Evolutionary conservation across 2,797 vertebrate genomes (phyloP), one percentile per base, ranked within the genome.

Genomic region (Coregonus sp.): DNA sequence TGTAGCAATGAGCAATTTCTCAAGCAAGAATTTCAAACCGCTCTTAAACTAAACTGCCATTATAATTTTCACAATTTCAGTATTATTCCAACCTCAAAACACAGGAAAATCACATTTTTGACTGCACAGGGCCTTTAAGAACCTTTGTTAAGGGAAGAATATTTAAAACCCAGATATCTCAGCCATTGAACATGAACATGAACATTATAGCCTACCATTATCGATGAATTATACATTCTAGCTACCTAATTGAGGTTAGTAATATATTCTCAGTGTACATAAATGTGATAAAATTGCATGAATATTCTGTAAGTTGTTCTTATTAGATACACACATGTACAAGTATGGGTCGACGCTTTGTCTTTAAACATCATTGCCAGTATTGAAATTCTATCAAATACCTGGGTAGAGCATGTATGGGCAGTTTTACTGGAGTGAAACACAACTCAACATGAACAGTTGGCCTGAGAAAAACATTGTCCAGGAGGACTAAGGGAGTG

Each of bases 221-320:
- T 4, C 81, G 61, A 77, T 59, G 0, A 80, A 79, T 71, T 70
- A 85, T 86, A 89, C 85, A 86, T 81, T 88, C 88, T 77, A 87
- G 76, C 81, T 56, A 56, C 7, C 52, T 87, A 90, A 77, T 78
- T 47, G 52, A 67, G 70, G 72, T 86, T 76, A 83, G 82, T 86
- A 81, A 82, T 5, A 72, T 72, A 54, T 18, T 9, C 25, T 52
- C 25, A 52, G 31, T 35, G 15, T 77, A 65, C n/a, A 86, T 61
- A 65, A 68, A 63, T 20, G 54, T 52, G 75, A 66, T 82, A 25
- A 75, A 79, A 71, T 66, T 67, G 51, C 1, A 70, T 33, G 31
- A 47, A 80, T 35, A 75, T 7, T 2, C 20, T 29, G 47, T 75
- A 51, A 52, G 25, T 31, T 14, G 77, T 54, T 67, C 15, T 18